Evolutionary conservation across 23 tunicate genomes (phyloP).

Genomic region (Phallusia fumigata): DNA sequence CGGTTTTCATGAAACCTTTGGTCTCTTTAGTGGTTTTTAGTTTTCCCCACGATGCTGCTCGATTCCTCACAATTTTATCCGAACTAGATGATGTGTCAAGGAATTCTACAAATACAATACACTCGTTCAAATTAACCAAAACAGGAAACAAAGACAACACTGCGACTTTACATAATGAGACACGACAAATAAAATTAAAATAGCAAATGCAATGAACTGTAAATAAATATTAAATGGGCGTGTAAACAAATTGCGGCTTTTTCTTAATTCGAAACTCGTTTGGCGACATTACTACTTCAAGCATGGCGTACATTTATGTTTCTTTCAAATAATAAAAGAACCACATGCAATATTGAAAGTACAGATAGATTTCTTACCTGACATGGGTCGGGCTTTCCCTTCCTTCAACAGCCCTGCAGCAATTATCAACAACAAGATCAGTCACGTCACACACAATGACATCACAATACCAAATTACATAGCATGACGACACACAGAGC

Average conservation of each 20-base stretch:
- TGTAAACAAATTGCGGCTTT: too few species aligned
- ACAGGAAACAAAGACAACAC: too few species aligned
- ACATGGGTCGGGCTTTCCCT: slow-evolving; percentile 3
- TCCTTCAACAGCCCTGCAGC: not conserved
- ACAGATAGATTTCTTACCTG: slow-evolving; percentile 3
- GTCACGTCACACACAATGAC: not conserved
- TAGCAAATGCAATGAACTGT: too few species aligned
- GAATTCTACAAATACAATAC: slow-evolving; percentile 39
- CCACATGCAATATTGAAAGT: too few species aligned
- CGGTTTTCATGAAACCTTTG: not conserved
- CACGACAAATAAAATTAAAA: too few species aligned
- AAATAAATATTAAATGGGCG: too few species aligned
- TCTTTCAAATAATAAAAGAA: too few species aligned
- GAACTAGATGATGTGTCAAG: slow-evolving; percentile 18
- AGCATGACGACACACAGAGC: not conserved
- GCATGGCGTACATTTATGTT: too few species aligned
- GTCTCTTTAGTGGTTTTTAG: not conserved
- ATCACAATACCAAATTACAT: not conserved
- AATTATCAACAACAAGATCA: not conserved
- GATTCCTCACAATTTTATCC: not conserved
- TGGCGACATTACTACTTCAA: too few species aligned
- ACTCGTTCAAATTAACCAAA: too few species aligned
- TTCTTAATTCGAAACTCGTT: too few species aligned
- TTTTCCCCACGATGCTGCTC: slow-evolving; percentile 62
- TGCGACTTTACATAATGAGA: too few species aligned